These are phyloP conservation scores for Lithobates sylvaticus DNA, from an alignment of 2,797 vertebrate species.

Conservation along the genomic window DNA sequence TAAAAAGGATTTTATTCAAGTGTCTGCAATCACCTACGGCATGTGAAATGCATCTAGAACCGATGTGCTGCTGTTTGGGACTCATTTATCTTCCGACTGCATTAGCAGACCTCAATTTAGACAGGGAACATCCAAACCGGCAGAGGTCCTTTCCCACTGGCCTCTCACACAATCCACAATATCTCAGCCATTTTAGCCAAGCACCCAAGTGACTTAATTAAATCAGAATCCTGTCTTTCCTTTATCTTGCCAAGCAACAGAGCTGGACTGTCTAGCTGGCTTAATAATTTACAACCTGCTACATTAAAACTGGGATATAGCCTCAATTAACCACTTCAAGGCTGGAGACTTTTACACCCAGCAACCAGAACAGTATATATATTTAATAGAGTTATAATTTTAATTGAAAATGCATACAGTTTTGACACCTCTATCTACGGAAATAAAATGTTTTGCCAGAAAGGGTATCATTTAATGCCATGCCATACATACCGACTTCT, in stretches of 20 bases:
- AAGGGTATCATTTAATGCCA: too few relatives aligned
- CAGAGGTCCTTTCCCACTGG: neutral
- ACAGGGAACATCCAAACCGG: neutral
- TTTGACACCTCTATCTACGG: too few relatives aligned
- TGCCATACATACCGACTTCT: too few relatives aligned
- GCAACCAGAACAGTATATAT: neutral
- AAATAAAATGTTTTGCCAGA: too few relatives aligned
- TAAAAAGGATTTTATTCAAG: neutral
- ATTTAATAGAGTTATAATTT: neutral
- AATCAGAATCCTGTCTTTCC: neutral
- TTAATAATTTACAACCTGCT: neutral
- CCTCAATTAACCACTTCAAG: neutral
- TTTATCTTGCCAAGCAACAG: conserved; percentile 2
- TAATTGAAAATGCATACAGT: neutral
- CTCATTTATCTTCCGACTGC: neutral
- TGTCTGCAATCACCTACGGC: neutral
- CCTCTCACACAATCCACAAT: neutral
- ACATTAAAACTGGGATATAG: neutral
- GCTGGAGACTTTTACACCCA: neutral
- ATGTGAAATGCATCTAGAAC: neutral
- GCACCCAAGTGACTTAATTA: conserved; percentile 4
- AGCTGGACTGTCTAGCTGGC: neutral
- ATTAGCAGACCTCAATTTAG: neutral
- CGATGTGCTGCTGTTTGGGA: neutral
- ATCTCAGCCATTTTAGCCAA: neutral